phyloP scores from a whole-genome alignment of 2,113 vertebrate species.

The Romanogobio albipinnatus region DNA sequence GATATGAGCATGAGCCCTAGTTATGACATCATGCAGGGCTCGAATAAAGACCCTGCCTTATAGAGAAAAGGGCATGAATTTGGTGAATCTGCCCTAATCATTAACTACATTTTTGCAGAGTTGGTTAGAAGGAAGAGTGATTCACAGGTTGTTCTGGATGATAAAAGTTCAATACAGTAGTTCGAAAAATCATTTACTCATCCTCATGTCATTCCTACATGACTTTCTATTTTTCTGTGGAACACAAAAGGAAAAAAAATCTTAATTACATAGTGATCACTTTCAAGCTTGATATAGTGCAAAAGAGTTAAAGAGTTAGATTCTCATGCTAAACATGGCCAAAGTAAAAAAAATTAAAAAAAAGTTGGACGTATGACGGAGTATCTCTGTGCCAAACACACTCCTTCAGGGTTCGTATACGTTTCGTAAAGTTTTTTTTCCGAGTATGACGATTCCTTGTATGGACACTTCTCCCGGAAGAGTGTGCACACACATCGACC shows the following conservation, averaged over 20 bases:
- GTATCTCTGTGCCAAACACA: no score
- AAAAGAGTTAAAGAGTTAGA: not conserved
- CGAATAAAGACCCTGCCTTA: conserved; percentile 40
- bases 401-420: no score
- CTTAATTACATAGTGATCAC: not conserved
- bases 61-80: conserved; percentile 21
- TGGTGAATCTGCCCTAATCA: not conserved
- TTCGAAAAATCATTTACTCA: not conserved
- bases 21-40: conserved; percentile 21
- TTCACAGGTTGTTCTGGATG: not conserved
- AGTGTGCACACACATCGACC: no score
- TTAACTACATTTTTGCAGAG: not conserved
- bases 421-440: no score
- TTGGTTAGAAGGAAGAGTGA: not conserved
- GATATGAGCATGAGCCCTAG: conserved; percentile 53
- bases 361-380: no score
- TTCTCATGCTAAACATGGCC: no score
- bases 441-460: no score
- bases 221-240: not conserved
- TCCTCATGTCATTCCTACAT: not conserved
- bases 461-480: no score
- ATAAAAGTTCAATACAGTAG: not conserved
- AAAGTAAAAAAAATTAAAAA: no score
- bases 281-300: not conserved
- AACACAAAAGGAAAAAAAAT: not conserved